Percentiles rank a stretch among this genome's conserved stretches.
Evolutionary conservation across 2,113 vertebrate genomes (phyloP).

Genomic region (Mustelus asterias): DNA sequence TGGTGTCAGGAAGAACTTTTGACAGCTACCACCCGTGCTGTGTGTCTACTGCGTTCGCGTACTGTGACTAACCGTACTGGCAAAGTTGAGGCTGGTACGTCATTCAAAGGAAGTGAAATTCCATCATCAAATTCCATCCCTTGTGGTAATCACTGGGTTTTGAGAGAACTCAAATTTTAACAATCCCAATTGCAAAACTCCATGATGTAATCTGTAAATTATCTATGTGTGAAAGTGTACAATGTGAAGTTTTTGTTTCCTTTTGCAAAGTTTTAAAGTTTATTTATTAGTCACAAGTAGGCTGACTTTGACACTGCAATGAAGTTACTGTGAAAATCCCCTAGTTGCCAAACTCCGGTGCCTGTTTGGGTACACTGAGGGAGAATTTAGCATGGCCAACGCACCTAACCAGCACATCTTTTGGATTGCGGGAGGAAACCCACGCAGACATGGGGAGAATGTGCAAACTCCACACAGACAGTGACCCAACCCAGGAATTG

Average conservation of each 20-base stretch:
- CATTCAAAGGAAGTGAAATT: not conserved
- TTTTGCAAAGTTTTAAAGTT: not conserved
- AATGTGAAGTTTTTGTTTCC: not conserved
- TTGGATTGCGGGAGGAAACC: no score
- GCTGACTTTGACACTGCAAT: no score
- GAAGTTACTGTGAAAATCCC: no score
- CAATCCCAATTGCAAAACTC: not conserved
- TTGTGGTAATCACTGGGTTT: not conserved
- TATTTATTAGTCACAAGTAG: no score
- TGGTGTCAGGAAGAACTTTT: constrained; percentile 85
- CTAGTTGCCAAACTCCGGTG: no score
- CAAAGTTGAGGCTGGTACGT: constrained; percentile 63
- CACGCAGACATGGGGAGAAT: no score
- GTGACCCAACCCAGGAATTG: no score
- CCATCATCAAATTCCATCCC: not conserved
- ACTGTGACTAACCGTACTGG: constrained; percentile 65
- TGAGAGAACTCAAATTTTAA: not conserved
- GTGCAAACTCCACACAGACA: no score
- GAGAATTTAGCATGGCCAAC: no score
- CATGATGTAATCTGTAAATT: not conserved
- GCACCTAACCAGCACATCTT: no score
- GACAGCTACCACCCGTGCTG: constrained; percentile 68
- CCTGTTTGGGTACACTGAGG: no score
- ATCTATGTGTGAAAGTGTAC: not conserved
- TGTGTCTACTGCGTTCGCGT: constrained; percentile 69